Base-by-base conservation (phyloP, 1,140 invertebrate genomes). In the Chironomus striatipennis region DNA sequence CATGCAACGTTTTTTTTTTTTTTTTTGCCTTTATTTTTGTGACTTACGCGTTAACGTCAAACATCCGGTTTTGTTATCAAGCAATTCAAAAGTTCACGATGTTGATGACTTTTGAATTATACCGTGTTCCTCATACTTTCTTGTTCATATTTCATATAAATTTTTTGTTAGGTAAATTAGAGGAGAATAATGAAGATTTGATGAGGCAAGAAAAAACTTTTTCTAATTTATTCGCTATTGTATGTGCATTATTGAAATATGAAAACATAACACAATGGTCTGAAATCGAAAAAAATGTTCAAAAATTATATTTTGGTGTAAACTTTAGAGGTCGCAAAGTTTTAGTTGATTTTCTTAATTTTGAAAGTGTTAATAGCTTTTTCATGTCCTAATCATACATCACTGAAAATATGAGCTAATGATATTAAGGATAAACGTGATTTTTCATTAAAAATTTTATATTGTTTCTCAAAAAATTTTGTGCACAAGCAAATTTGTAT, bases 81-180 rank as follows among this genome's bases (percentile, higher is more conserved):
- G 47, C 12, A 47, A 47, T 47, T 9, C 12, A n/a, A 57, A n/a
- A 57, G 47, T 57, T 57, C 47, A 57, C 12, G 47, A n/a, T 57
- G 47, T 57, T 57, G 47, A 57, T 57, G 47, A 57, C 47, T 57
- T 57, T 57, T 57, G 47, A 57, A 57, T 57, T 57, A 57, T 57
- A 57, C 47, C 24, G 24, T 34, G 24, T 34, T 34, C 24, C 24
- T 34, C 24, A 34, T 5, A 34, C 24, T 34, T 5, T 34, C 24
- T 2, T 34, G 24, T 34, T 34, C 2, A 34, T 5, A 34, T 34
- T 34, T 34, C n/a, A n/a, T 47, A 12, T 12, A 8, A 47, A 47
- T 47, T 47, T 15, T 47, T 47, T 15, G 9, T 47, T 47, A 10
- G 15, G 15, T 57, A 57, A n/a, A 57, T n/a, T n/a, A 57, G 12